phyloP scores from a whole-genome alignment of 2,797 vertebrate species.

The Tokudaia muenninki region DNA sequence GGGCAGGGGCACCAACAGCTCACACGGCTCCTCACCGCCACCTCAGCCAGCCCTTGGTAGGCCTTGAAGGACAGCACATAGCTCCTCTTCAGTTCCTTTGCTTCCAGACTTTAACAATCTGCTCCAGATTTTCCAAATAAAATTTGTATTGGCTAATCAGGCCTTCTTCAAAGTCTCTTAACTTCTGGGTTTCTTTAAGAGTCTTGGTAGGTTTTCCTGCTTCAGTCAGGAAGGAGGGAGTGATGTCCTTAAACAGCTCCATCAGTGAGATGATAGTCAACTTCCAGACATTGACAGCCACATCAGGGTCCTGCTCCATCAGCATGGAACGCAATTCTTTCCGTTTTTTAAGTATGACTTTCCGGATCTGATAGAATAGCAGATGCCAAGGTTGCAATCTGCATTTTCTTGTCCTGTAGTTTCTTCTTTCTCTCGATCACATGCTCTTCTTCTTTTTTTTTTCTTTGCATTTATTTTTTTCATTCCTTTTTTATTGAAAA shows the following conservation, averaged over 20 bases:
- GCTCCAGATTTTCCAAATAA: conserved; percentile 97
- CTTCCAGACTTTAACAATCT: conserved; percentile 97
- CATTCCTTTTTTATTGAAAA: too few relatives aligned
- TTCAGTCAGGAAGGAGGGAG: conserved; percentile 93
- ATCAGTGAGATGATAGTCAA: conserved; percentile 91
- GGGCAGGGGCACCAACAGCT: conserved; percentile 92
- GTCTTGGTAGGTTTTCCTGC: conserved; percentile 94
- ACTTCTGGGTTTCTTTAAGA: conserved; percentile 94
- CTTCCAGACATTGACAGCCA: conserved; percentile 92
- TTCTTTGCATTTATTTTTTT: too few relatives aligned
- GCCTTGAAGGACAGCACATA: conserved; percentile 92
- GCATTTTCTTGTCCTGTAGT: conserved; percentile 91
- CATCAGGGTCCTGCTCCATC: conserved; percentile 94
- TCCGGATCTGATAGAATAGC: conserved; percentile 93
- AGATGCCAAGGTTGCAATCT: conserved; percentile 92
- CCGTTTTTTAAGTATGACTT: conserved; percentile 90
- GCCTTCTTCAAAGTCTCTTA: conserved; percentile 97
- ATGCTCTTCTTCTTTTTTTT: conserved; percentile 86
- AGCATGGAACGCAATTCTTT: conserved; percentile 96
- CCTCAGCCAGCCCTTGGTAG: conserved; percentile 93
- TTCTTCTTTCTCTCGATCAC: conserved; percentile 89
- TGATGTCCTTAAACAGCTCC: conserved; percentile 97
- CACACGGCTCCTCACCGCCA: conserved; percentile 93
- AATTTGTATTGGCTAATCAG: conserved; percentile 98
- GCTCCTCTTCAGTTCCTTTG: conserved; percentile 95